Conservation (phyloP, 1,140 invertebrate genomes). For the Drosophila eugracilis region DNA sequence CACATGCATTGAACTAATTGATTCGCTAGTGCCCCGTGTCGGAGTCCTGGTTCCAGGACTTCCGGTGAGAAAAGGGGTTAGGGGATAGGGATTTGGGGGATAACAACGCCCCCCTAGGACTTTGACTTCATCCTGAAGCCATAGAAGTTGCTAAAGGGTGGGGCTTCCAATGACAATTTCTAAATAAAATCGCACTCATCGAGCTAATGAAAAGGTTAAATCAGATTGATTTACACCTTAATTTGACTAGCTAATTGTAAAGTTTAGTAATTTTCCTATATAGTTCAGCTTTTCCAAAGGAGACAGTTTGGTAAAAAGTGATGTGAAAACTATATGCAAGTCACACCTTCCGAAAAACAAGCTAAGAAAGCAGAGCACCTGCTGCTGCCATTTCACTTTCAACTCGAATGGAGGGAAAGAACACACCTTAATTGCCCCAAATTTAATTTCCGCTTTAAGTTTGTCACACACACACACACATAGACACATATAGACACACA, state of each 20-base stretch:
- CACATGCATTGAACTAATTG: conserved; percentile 80
- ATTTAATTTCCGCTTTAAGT: conserved; percentile 81
- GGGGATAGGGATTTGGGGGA: too few species aligned
- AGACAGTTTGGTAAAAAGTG: conserved; percentile 3
- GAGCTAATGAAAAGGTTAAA: neutral
- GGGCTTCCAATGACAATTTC: conserved; percentile 22
- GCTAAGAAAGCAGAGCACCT: neutral
- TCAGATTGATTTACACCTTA: neutral
- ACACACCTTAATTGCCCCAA: conserved; percentile 66
- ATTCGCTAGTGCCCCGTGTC: conserved; percentile 43
- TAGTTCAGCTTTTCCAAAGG: too few species aligned
- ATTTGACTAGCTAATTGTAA: too few species aligned
- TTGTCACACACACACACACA: conserved; percentile 45
- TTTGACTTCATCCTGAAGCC: neutral
- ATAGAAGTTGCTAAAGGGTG: neutral
- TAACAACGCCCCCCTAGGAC: neutral
- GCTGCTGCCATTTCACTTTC: conserved; percentile 12
- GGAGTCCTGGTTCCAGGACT: neutral
- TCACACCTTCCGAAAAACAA: neutral
- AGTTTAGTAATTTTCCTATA: neutral
- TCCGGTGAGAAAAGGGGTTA: conserved; percentile 16
- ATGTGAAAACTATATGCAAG: conserved; percentile 6
- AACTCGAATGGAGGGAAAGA: neutral
- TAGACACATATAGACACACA: too few species aligned
- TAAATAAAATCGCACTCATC: conserved; percentile 20